phyloP scores from a whole-genome alignment of 2,113 vertebrate species.

The Laticauda laticaudata region DNA sequence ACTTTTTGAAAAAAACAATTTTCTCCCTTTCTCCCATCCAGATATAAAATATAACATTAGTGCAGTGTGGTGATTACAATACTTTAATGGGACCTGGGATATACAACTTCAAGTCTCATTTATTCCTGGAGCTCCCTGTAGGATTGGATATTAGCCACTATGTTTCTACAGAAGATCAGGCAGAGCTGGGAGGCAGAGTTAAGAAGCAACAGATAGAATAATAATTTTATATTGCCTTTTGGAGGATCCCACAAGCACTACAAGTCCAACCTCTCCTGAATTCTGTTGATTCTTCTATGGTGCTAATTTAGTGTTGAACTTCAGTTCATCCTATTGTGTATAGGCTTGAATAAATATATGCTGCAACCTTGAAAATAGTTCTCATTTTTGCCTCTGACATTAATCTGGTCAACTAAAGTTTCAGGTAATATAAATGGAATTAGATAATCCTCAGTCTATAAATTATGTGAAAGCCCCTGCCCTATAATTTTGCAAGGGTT shows the following conservation, averaged over 20 bases:
- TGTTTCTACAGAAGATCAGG: neutral
- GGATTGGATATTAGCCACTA: neutral
- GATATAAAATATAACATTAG: conserved; percentile 23
- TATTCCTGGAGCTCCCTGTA: neutral
- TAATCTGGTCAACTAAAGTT: neutral
- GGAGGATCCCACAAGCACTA: neutral
- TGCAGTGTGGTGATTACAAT: conserved; percentile 33
- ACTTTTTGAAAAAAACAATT: conserved; percentile 47
- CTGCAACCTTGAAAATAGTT: neutral
- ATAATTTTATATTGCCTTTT: too few species aligned
- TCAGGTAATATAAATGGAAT: neutral
- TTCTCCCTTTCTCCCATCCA: conserved; percentile 8
- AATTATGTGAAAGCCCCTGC: neutral
- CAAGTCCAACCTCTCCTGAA: neutral
- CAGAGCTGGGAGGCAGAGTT: neutral
- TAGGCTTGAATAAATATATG: neutral
- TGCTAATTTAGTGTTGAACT: neutral
- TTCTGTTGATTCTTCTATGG: neutral
- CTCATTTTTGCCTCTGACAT: neutral
- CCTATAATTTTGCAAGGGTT: neutral
- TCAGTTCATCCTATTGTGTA: neutral
- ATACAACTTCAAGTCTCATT: neutral
- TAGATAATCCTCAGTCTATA: neutral
- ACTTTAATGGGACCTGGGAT: neutral
- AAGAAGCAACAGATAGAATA: neutral